phyloP scores from a whole-genome alignment of 2,888 invertebrate species.

The Macrosiphum euphorbiae region DNA sequence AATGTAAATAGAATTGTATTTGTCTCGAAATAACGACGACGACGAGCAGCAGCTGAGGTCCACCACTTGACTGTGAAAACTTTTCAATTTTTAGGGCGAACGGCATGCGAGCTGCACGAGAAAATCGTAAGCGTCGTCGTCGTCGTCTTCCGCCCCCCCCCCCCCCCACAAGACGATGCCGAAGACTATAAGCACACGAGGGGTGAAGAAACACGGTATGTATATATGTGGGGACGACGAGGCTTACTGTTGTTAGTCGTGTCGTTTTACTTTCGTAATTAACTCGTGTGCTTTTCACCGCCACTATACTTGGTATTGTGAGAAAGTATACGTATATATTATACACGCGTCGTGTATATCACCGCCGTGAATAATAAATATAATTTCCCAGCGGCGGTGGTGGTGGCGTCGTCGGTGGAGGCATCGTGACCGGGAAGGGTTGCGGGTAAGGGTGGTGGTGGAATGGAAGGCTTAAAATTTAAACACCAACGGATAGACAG shows the following conservation, averaged over 20 bases:
- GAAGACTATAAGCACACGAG: not conserved
- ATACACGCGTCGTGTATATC: not conserved
- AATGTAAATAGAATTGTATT: conserved; percentile 42
- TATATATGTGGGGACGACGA: not conserved
- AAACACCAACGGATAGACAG: conserved; percentile 22
- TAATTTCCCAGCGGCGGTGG: not conserved
- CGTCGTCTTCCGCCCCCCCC: not conserved
- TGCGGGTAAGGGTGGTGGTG: not conserved
- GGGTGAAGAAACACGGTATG: not conserved
- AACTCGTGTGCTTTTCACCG: conserved; percentile 58
- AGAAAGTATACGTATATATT: not conserved
- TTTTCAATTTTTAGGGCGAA: not conserved
- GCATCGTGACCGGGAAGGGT: not conserved
- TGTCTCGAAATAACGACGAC: conserved; percentile 2
- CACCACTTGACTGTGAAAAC: not conserved
- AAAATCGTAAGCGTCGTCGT: not conserved
- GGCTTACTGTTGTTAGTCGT: conserved; percentile 41
- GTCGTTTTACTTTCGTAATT: conserved; percentile 61
- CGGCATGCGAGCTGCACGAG: not conserved
- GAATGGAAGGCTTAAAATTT: conserved; percentile 38
- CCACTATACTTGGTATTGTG: not conserved
- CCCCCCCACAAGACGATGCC: not conserved
- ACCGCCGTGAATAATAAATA: conserved; percentile 43
- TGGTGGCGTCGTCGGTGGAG: not conserved
- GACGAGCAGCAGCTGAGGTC: not conserved